Evolutionary conservation across 1,140 invertebrate species (phyloP), one percentile per base, ranked within the genome.

Genomic region (Orchesella cincta): DNA sequence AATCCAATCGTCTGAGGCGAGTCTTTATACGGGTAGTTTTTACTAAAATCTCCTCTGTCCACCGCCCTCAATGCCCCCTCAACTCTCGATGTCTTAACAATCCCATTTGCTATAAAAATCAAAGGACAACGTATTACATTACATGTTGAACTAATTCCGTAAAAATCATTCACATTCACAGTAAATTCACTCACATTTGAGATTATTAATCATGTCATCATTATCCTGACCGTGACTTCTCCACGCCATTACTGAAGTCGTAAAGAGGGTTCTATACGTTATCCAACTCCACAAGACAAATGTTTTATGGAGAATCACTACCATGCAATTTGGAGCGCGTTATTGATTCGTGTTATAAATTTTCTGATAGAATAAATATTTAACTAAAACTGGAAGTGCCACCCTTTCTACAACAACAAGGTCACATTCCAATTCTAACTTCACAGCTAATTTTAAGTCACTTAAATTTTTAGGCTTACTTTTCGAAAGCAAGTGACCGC

Each of bases 1-100:
- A 89, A 94, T 52, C 94, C 94, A 83, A 96, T 96, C 39, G 90
- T 88, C 86, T 95, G 95, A 0, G 96, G 96, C 39, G 93, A 89
- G 87, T 82, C 81, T 54, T 39, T 89, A 83, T 98, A 98, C 0
- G 95, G 91, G 86, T 92, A 91, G 83, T 82, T 82, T 76, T 87
- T 89, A 77, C 89, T 90, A 86, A 94, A 97, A 82, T 93, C 88
- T 79, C 90, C 92, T 83, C 97, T 88, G 85, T 99, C 96, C 23
- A 97, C 93, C 34, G 88, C 85, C 73, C 87, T 83, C 96, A 99
- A 98, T 31, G 93, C 92, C 82, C 91, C 87, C 83, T 93, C 92
- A 1, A 98, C 95, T 76, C 86, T 83, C 51, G 91, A 89, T 76
- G 90, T 90, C 84, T 91, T 91, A 70, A 98, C 93, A 67, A 98